Conservation (phyloP, 1,140 invertebrate species). For the Homalodisca vitripennis region DNA sequence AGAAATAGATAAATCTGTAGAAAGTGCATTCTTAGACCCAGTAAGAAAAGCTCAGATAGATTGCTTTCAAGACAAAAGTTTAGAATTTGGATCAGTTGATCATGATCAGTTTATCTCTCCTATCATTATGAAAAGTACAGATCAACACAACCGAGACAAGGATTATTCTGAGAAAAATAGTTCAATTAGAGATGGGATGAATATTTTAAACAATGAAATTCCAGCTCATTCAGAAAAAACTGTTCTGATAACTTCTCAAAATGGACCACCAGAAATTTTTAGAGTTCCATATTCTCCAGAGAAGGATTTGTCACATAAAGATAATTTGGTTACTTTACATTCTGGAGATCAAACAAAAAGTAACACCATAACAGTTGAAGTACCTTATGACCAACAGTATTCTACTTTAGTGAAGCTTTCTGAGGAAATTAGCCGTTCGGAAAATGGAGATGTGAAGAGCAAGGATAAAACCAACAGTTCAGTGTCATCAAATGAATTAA, state of each 20-base stretch:
- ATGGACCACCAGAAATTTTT: slow-evolving; percentile 6
- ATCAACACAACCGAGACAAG: slow-evolving; percentile 1
- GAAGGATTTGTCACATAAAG: not conserved
- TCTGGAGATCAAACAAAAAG: slow-evolving; percentile 21
- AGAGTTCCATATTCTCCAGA: slow-evolving; percentile 11
- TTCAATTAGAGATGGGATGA: not conserved
- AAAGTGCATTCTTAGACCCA: slow-evolving; percentile 1
- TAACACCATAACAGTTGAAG: slow-evolving; percentile 24
- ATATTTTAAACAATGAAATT: slow-evolving; percentile 1
- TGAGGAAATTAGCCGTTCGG: slow-evolving; percentile 7
- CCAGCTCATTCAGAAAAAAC: slow-evolving; percentile 9
- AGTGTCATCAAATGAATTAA: not conserved
- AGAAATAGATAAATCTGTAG: not conserved
- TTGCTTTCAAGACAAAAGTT: slow-evolving; percentile 1
- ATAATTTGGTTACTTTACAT: slow-evolving; percentile 21
- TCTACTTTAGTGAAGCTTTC: slow-evolving; percentile 23
- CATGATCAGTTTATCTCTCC: slow-evolving; percentile 2
- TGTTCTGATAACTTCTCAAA: slow-evolving; percentile 14
- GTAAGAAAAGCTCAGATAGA: not conserved
- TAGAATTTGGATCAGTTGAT: not conserved
- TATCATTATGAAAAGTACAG: slow-evolving; percentile 13
- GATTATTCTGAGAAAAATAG: not conserved
- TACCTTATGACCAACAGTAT: slow-evolving; percentile 24
- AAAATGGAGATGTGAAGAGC: not conserved
- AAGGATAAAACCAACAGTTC: not conserved